These are phyloP conservation scores for Esox masquinongy DNA, from an alignment of 2,797 vertebrate species.

Conservation along the genomic window DNA sequence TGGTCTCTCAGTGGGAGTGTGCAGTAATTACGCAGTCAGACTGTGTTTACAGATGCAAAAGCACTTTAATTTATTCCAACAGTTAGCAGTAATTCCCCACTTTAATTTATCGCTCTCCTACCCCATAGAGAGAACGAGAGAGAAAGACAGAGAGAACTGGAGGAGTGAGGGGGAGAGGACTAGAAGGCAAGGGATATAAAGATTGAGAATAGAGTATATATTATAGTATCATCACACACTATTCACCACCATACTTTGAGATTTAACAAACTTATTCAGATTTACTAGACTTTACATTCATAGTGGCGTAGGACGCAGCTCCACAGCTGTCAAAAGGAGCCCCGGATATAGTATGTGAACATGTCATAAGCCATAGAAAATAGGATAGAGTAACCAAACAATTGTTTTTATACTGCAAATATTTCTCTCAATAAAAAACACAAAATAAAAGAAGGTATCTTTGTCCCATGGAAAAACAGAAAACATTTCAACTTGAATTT, in stretches of 20 bases:
- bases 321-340: background rate
- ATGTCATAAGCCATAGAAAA: too few relatives aligned
- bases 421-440: too few relatives aligned
- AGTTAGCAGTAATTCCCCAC: conserved; percentile 83
- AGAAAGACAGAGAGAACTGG: conserved; percentile 23
- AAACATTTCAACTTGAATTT: too few relatives aligned
- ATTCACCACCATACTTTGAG: conserved; percentile 14
- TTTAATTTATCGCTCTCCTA: conserved; percentile 83
- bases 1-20: conserved; percentile 73
- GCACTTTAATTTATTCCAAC: conserved; percentile 82
- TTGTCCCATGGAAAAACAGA: too few relatives aligned
- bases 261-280: conserved; percentile 14
- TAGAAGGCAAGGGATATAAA: background rate
- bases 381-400: too few relatives aligned
- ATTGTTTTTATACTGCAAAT: too few relatives aligned
- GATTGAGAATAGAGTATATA: background rate
- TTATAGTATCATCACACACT: conserved; percentile 28
- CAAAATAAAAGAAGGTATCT: too few relatives aligned
- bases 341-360: too few relatives aligned
- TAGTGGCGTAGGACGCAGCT: conserved; percentile 21
- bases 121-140: conserved; percentile 64
- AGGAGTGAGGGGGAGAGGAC: conserved; percentile 19
- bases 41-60: conserved; percentile 83
- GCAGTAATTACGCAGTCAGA: conserved; percentile 82
- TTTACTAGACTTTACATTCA: background rate